Evolutionary conservation across 2,113 vertebrate genomes (phyloP), one percentile per base, ranked within the genome.

Genomic region (Elachura formosa): DNA sequence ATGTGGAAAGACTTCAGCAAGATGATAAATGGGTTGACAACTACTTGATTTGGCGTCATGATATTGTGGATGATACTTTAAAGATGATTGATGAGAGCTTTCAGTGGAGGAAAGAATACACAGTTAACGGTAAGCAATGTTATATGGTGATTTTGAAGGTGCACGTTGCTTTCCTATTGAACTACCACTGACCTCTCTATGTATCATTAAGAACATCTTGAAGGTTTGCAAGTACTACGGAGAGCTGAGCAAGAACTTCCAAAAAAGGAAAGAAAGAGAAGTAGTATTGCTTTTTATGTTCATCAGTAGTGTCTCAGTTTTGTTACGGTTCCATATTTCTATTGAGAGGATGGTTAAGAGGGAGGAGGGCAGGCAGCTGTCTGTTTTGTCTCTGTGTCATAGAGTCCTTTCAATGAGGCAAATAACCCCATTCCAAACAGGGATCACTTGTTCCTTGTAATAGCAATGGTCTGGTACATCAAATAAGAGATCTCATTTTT

Each of bases 31-130:
- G 98, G 98, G 96, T 99, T 92, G 98, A 99, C 72, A 96, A 97
- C 72, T 99, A 99, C 87, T 97, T 99, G 63, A 40, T 91, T 36
- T 99, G 99, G 99, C 98, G 98, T 93, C 94, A 98, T 0, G 97
- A 98, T 91, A 94, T 98, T 31, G 84, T 99, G 49, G 99, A 99
- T 9, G 99, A 99, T 68, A 96, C 99, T 4, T 88, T 99, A 89
- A 99, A 99, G 97, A 99, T 99, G 99, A 99, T 99, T 24, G 99
- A 99, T 96, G 99, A 99, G 84, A 99, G 99, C 95, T 97, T 99
- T 83, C 99, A 98, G 48, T 99, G 99, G 99, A 98, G 99, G 61
- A 99, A 99, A 89, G 99, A 99, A 20, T 98, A 97, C 81, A 91
- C 96, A 11, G 87, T 99, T 68, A 99, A 99, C 80, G 99, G 99